These are phyloP conservation scores for Chromobotia macracanthus DNA, from an alignment of 2,797 vertebrate species.

Conservation along the genomic window DNA sequence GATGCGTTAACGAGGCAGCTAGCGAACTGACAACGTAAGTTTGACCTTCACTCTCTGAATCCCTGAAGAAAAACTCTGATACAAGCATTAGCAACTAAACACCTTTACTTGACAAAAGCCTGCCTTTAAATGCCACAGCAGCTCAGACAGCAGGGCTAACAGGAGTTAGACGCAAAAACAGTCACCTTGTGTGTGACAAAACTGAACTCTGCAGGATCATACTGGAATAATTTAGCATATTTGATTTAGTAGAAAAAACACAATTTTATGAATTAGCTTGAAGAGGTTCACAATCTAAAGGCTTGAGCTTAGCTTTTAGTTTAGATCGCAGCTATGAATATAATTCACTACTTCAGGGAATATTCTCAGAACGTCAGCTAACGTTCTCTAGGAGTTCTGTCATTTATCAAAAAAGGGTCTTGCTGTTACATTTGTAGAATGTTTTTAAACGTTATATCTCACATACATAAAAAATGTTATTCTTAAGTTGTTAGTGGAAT, in stretches of 20 bases:
- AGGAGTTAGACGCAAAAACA: background rate
- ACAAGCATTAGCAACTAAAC: slow-evolving; percentile 35
- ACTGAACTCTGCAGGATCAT: slow-evolving; percentile 5
- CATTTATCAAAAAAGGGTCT: no score
- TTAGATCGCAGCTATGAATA: no score
- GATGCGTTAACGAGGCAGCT: slow-evolving; percentile 6
- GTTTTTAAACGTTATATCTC: no score
- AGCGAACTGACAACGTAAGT: background rate
- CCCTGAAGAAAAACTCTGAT: slow-evolving; percentile 14
- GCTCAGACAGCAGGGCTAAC: background rate
- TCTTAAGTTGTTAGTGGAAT: no score
- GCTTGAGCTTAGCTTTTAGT: no score
- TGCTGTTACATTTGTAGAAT: no score
- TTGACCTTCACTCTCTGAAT: slow-evolving; percentile 50
- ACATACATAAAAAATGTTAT: no score
- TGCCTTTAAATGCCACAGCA: slow-evolving; percentile 15
- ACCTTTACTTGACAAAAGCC: slow-evolving; percentile 4
- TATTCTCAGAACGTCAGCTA: no score
- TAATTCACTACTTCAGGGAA: background rate
- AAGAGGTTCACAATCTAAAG: no score
- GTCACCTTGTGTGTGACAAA: slow-evolving; percentile 19
- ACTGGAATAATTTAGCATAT: slow-evolving; percentile 17
- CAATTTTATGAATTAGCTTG: no score
- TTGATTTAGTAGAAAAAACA: background rate
- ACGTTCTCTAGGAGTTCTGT: no score